A percentile compares a stretch with the other conserved stretches of the same genome.
Evolutionary conservation across 1,140 invertebrate genomes (phyloP).

Genomic region (Xylocopa sonorina): DNA sequence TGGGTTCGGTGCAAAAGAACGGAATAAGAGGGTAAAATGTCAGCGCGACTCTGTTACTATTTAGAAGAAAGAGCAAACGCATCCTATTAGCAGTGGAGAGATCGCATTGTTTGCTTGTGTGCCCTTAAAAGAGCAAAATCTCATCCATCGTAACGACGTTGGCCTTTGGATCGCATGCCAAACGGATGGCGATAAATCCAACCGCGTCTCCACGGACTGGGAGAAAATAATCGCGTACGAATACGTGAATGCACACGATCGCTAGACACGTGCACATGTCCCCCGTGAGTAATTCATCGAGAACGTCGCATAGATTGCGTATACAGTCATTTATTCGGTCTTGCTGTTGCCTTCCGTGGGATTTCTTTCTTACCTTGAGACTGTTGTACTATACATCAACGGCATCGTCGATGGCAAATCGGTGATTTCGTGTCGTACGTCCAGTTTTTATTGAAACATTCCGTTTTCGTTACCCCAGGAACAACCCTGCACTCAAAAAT

Average conservation of each 20-base stretch:
- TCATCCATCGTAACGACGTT: slow-evolving; percentile 71
- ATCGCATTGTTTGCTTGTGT: slow-evolving; percentile 68
- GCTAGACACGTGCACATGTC: background rate
- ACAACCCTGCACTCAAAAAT: no score
- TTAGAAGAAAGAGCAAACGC: slow-evolving; percentile 71
- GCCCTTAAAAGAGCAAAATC: slow-evolving; percentile 66
- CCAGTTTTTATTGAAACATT: no score
- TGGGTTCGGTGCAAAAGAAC: slow-evolving; percentile 72
- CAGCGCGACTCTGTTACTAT: slow-evolving; percentile 59
- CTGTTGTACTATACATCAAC: background rate
- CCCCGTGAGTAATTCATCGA: slow-evolving; percentile 23
- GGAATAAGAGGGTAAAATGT: slow-evolving; percentile 70
- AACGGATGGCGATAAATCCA: slow-evolving; percentile 57
- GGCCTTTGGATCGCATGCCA: slow-evolving; percentile 72
- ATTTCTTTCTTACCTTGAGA: background rate
- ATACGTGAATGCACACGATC: background rate
- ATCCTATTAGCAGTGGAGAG: slow-evolving; percentile 77
- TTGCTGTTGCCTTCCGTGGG: background rate
- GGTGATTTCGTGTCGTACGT: no score
- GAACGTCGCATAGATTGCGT: background rate
- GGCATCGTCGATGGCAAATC: background rate
- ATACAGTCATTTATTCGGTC: background rate
- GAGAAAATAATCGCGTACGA: slow-evolving; percentile 64
- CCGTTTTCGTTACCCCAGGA: no score
- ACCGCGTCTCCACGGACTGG: slow-evolving; percentile 11